Percentiles rank a stretch among this genome's conserved stretches.
These are phyloP conservation scores for Drosophila funebris DNA, from an alignment of 1,140 invertebrate genomes.

Conservation along the genomic window DNA sequence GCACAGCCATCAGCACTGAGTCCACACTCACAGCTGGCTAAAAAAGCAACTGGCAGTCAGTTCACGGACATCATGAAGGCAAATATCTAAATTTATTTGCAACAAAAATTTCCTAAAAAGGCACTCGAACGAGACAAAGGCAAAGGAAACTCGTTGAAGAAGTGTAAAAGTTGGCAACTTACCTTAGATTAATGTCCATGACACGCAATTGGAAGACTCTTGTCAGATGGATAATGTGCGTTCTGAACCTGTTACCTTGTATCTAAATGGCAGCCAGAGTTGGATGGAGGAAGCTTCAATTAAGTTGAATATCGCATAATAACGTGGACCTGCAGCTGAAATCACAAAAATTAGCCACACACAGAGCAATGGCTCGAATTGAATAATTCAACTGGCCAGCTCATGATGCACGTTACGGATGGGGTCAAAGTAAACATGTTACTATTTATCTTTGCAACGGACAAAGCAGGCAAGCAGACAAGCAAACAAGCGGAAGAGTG, in stretches of 20 bases:
- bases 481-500: too few relatives aligned
- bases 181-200: conserved; percentile 21
- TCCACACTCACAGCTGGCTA: conserved; percentile 22
- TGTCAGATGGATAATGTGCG: not conserved
- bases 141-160: too few relatives aligned
- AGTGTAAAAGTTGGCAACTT: conserved; percentile 35
- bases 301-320: conserved; percentile 30
- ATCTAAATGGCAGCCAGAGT: not conserved
- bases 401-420: conserved; percentile 56
- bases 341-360: conserved; percentile 49
- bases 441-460: conserved; percentile 70
- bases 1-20: conserved; percentile 52
- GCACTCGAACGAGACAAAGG: too few relatives aligned
- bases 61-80: conserved; percentile 24
- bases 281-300: not conserved
- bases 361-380: conserved; percentile 33
- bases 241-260: not conserved
- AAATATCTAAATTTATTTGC: conserved; percentile 72
- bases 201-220: conserved; percentile 24
- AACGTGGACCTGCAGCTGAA: conserved; percentile 9
- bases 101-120: conserved; percentile 50
- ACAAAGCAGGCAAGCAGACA: conserved; percentile 50
- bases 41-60: conserved; percentile 21
- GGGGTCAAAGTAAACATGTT: conserved; percentile 65
- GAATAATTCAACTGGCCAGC: conserved; percentile 52